These are phyloP conservation scores for Scatophagus argus DNA, from an alignment of 2,113 vertebrate genomes.

Conservation along the genomic window DNA sequence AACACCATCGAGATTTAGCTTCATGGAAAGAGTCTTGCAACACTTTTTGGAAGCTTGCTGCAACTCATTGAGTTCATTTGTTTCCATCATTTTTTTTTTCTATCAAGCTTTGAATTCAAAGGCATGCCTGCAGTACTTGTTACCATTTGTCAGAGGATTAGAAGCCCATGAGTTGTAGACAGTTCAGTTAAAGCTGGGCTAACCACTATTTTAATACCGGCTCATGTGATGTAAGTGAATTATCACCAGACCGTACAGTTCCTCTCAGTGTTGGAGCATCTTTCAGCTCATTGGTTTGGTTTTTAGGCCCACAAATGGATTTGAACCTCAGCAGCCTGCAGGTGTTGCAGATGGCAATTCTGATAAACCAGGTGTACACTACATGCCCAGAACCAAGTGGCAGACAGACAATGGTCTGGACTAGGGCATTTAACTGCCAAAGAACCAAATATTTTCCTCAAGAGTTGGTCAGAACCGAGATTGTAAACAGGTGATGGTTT, in stretches of 20 bases:
- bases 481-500: no score
- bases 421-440: no score
- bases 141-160: not conserved
- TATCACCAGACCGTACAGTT: no score
- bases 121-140: not conserved
- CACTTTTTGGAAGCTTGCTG: not conserved
- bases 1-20: not conserved
- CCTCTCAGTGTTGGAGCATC: not conserved
- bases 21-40: conserved; percentile 12
- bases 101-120: not conserved
- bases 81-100: not conserved
- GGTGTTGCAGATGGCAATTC: not conserved
- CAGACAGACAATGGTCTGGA: not conserved
- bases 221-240: not conserved
- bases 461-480: no score
- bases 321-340: not conserved
- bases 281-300: not conserved
- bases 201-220: not conserved
- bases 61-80: conserved; percentile 2
- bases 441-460: no score
- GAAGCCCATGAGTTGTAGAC: no score
- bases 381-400: no score
- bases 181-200: not conserved
- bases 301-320: not conserved
- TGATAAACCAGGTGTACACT: not conserved